Base-by-base conservation (phyloP, 2,797 vertebrate genomes). In the Chelidonichthys spinosus region DNA sequence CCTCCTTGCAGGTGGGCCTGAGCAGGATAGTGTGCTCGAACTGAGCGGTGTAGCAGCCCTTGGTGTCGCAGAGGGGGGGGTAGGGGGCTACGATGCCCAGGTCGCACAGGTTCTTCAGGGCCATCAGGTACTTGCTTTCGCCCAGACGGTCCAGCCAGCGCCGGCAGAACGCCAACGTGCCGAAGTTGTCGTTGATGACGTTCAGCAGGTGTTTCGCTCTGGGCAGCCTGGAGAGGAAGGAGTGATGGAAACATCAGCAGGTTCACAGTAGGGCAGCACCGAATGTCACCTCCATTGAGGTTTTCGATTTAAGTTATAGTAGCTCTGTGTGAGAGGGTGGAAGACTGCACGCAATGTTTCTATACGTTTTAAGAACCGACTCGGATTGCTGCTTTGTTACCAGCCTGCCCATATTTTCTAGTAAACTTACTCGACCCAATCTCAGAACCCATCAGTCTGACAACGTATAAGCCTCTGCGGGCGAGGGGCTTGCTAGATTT, bases 51-150 rank as follows among this genome's bases (percentile, higher is more conserved):
- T 99, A 99, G 3, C 97, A 99, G 90, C 98, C 98, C 94, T 98
- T 98, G 87, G 97, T 97, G 95, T 99, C 98, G 55, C 98, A 99
- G 5, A 99, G 93, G 0, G 98, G 98, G 0, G 98, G 98, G 83
- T 99, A 99, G 0, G 98, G 97, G 91, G 99, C 98, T 88, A 99
- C 96, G 85, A 99, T 99, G 75, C 98, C 98, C 94, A 99, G 93
- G 94, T 99, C 98, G 55, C 98, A 99, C 81, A 99, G 96, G 93
- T 99, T 99, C 95, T 99, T 99, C 93, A 99, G 85, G 0, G 98
- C 98, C 98, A 99, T 98, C 89, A 99, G 95, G 92, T 99, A 99
- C 93, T 99, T 99, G 87, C 95, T 98, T 95, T 99, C 98, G 11
- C 98, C 98, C 25, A 97, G 95, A 35, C 98, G 98, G 93, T 99